A percentile compares a stretch with the other conserved stretches of the same genome.
Evolutionary conservation across 2,113 vertebrate genomes (phyloP).

Genomic region (Alces alces): DNA sequence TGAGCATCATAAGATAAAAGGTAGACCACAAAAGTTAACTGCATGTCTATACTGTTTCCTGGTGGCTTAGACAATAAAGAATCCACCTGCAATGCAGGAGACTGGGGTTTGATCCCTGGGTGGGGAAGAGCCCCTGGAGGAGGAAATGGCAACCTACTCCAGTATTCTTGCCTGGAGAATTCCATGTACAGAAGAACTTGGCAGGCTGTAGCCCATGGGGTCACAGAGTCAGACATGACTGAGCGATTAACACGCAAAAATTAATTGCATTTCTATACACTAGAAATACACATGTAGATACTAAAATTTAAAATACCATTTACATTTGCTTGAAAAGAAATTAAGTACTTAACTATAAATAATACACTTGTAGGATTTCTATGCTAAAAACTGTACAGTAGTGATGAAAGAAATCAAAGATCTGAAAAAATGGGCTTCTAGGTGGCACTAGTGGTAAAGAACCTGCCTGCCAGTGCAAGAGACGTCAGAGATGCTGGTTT

Average conservation of each 20-base stretch:
- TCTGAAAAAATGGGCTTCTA: too few species aligned
- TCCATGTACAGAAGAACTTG: not conserved
- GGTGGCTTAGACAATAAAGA: not conserved
- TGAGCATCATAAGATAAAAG: not conserved
- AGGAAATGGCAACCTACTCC: not conserved
- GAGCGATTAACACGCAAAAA: not conserved
- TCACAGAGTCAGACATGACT: not conserved
- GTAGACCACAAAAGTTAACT: not conserved
- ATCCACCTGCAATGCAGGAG: not conserved
- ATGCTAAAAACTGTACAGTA: too few species aligned
- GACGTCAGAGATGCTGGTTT: too few species aligned
- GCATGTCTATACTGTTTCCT: not conserved
- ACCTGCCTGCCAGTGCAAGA: too few species aligned
- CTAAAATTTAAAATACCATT: not conserved
- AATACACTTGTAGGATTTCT: not conserved
- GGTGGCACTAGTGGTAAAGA: too few species aligned
- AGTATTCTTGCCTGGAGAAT: not conserved
- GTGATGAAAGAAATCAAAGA: too few species aligned
- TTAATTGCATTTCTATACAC: not conserved
- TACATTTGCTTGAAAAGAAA: not conserved
- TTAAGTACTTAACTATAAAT: not conserved
- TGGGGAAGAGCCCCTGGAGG: not conserved
- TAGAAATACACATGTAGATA: not conserved
- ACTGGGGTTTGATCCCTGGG: not conserved
- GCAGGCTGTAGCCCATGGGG: not conserved